Conservation (phyloP, 2,113 vertebrate genomes). For the Mustela lutreola region DNA sequence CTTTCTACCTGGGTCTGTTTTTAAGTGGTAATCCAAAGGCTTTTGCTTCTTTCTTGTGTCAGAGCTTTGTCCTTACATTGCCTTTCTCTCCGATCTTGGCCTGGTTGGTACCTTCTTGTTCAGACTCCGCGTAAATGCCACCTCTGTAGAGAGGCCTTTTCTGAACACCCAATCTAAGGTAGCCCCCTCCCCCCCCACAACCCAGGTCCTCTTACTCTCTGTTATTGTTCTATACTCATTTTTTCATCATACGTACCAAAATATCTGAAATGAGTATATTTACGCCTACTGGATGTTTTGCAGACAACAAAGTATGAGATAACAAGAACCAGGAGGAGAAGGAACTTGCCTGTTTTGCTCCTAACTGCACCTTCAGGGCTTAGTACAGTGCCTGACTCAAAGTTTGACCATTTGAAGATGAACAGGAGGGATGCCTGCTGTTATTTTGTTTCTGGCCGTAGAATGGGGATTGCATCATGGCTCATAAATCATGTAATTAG, state of each 20-base stretch:
- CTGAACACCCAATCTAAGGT: not conserved
- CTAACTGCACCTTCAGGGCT: not conserved
- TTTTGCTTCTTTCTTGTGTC: not conserved
- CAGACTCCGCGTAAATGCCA: not conserved
- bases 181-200: no score
- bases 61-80: not conserved
- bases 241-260: not conserved
- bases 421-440: not conserved
- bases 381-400: not conserved
- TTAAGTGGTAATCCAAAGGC: not conserved
- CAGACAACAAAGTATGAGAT: not conserved
- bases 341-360: not conserved
- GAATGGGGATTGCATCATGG: not conserved
- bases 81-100: not conserved
- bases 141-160: not conserved
- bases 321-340: not conserved
- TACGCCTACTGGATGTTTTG: not conserved
- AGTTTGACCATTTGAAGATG: not conserved
- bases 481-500: not conserved
- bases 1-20: not conserved
- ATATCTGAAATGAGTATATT: constrained; percentile 14
- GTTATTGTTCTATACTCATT: not conserved
- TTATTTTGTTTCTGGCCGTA: not conserved
- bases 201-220: not conserved
- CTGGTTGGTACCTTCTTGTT: not conserved